These are phyloP conservation scores for Litocranius walleri DNA, from an alignment of 2,113 vertebrate genomes.

Conservation along the genomic window DNA sequence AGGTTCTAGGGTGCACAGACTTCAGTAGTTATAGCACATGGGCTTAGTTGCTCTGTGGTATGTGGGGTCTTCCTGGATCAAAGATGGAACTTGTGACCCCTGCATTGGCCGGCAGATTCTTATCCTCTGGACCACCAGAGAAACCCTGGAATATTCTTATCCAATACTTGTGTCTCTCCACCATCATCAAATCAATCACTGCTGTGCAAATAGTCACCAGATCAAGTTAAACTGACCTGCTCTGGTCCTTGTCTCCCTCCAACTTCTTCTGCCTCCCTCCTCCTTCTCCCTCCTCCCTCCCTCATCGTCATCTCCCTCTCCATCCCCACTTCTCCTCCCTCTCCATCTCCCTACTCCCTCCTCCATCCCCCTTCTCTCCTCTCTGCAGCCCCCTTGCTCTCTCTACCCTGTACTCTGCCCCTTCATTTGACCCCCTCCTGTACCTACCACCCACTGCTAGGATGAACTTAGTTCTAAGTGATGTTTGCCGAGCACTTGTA, in stretches of 20 bases:
- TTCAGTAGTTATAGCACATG: accelerated
- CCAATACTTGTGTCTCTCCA: neutral
- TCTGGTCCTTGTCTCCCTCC: neutral
- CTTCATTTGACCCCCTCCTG: neutral
- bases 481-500: no score
- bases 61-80: neutral
- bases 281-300: neutral
- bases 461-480: neutral
- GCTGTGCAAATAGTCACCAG: accelerated
- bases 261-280: neutral
- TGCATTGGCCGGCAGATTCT: neutral
- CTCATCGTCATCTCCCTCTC: neutral
- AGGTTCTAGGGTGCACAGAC: neutral
- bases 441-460: neutral
- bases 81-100: no score
- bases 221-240: neutral
- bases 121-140: neutral
- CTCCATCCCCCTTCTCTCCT: neutral
- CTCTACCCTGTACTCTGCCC: neutral
- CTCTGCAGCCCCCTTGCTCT: neutral
- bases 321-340: neutral
- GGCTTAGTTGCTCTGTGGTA: neutral
- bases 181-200: neutral
- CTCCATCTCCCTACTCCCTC: no score
- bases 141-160: neutral